phyloP scores from a whole-genome alignment of 23 tunicate genomes.

The Halocynthia roretzi region DNA sequence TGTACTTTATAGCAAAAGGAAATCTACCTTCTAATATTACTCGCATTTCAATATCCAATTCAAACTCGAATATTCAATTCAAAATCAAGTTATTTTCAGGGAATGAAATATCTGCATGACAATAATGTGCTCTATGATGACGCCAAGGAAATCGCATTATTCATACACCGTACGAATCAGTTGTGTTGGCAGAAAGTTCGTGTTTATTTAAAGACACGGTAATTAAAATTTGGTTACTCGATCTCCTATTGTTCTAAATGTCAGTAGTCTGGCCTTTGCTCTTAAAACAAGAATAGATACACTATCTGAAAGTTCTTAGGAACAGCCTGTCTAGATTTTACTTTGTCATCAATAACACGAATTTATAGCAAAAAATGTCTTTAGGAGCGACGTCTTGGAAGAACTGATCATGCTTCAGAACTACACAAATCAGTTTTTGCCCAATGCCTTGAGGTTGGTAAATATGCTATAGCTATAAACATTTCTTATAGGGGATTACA shows the following conservation, averaged over 20 bases:
- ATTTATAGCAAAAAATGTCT: not conserved
- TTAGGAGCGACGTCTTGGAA: slow-evolving; percentile 74
- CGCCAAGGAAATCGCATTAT: slow-evolving; percentile 52
- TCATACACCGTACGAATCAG: slow-evolving; percentile 78
- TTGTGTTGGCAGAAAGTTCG: slow-evolving; percentile 94
- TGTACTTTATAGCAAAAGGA: too few relatives aligned
- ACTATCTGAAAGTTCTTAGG: too few relatives aligned
- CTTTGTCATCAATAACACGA: too few relatives aligned
- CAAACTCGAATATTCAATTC: not conserved
- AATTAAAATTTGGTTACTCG: not conserved
- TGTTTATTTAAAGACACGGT: slow-evolving; percentile 54
- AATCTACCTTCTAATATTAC: too few relatives aligned
- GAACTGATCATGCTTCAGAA: slow-evolving; percentile 67
- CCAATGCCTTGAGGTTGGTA: slow-evolving; percentile 71
- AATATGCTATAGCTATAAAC: not conserved
- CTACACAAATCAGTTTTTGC: slow-evolving; percentile 91
- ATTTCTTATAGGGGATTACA: too few relatives aligned
- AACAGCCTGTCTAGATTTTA: too few relatives aligned
- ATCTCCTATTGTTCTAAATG: too few relatives aligned
- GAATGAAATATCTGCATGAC: slow-evolving; percentile 61
- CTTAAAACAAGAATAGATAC: too few relatives aligned
- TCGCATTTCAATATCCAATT: too few relatives aligned
- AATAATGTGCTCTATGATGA: slow-evolving; percentile 41
- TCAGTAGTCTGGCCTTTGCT: too few relatives aligned
- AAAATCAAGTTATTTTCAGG: slow-evolving; percentile 39